Evolutionary conservation across 2,113 vertebrate genomes (phyloP), one percentile per base, ranked within the genome.

Genomic region (Hepsetus odoe): DNA sequence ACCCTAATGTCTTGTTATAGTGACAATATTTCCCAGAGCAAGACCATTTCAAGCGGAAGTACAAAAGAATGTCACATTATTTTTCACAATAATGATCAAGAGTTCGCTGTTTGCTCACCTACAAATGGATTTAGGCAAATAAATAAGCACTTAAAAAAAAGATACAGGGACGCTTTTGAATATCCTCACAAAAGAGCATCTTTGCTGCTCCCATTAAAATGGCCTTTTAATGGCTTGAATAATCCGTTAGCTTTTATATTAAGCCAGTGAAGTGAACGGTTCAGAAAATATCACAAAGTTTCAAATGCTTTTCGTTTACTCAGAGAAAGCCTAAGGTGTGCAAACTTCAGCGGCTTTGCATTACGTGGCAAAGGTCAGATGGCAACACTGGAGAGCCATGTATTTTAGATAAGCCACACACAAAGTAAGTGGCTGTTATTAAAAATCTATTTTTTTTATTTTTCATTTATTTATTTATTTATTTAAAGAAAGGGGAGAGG

Each of bases 51-150:
- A 79, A n/a, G 58, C 56, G 40, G 62, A 72, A 40, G 16, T 44
- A 44, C 30, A 18, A 61, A 35, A 59, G 53, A 12, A 44, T 16
- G 55, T 49, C 56, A 53, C 76, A 53, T 65, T 55, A 72, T 62
- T 78, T 78, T 44, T 79, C 77, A 65, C 77, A 53, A 49, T 72
- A 72, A 78, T 53, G 67, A 78, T 68, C 67, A 28, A 38, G 22
- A n/a, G 9, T 11, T 40, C 26, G 56, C 59, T 51, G 58, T 62
- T 72, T 28, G 76, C 16, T 49, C 59, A 72, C 32, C 24, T 40
- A 55, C 77, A 72, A 79, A 72, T 79, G 77, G 58, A 79, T 72
- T 79, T 42, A 28, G 20, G 72, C 40, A 14, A 72, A 79, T 79
- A 79, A 79, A 79, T 35, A 65, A 26, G 44, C 76, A 67, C 46